Conservation (phyloP, 2,888 invertebrate genomes). For the Drosophila greeni region DNA sequence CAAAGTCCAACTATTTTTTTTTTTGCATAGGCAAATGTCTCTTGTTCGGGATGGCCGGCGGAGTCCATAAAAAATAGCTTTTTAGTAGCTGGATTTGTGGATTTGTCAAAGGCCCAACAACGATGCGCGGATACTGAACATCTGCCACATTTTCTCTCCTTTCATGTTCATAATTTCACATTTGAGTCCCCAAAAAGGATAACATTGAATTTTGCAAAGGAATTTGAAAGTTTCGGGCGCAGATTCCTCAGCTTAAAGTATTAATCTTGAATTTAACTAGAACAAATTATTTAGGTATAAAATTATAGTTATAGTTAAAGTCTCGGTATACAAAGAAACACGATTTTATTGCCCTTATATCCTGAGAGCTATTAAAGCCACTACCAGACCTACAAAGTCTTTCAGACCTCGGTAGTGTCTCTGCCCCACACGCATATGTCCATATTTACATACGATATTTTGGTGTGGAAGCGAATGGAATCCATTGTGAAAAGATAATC, state of each 20-base stretch:
- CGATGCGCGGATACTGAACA: conserved; percentile 32
- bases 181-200: conserved; percentile 45
- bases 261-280: background rate
- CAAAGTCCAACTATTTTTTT: conserved; percentile 61
- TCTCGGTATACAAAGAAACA: background rate
- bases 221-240: conserved; percentile 7
- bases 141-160: conserved; percentile 14
- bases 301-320: background rate
- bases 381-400: background rate
- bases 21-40: conserved; percentile 53
- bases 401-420: background rate
- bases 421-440: conserved; percentile 3
- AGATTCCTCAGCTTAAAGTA: background rate
- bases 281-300: background rate
- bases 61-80: conserved; percentile 58
- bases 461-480: background rate
- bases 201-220: conserved; percentile 7
- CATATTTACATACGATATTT: conserved; percentile 22
- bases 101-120: conserved; percentile 65
- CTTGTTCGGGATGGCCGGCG: conserved; percentile 8
- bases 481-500: conserved; percentile 32
- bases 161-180: conserved; percentile 68
- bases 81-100: conserved; percentile 68
- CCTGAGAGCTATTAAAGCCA: no score
- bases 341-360: background rate